Base-by-base conservation (phyloP, 2,113 vertebrate genomes). In the Hippolais icterina region DNA sequence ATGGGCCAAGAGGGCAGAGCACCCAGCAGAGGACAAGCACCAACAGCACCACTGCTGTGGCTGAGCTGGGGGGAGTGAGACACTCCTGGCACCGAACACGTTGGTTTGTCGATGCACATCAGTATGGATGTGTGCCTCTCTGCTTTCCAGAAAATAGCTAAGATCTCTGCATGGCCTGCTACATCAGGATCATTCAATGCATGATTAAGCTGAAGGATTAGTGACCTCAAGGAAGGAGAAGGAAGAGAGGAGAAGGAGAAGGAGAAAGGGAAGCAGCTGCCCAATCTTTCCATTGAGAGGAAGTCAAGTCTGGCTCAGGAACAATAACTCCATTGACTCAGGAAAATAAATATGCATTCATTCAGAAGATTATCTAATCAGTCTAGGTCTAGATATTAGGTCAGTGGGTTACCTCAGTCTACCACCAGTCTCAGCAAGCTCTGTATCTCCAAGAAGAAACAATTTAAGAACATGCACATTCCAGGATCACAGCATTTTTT, bases 301-400 rank as follows among this genome's bases (percentile, higher is more conserved):
- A 93, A 93, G 82, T 86, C 42, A 86, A 41, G 54, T 88, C 70
- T 78, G 81, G 53, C 75, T 85, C 42, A 46, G 19, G 59, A 37
- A 93, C 79, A 96, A 19, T 90, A 90, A 92, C 60, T 75, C 75
- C 60, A 89, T 79, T 90, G 72, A 92, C 44, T 83, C 15, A 49
- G 52, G 64, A 90, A 96, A 94, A 93, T 83, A 94, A 95, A 89
- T 57, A 95, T 64, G 53, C 85, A 64, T 81, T 94, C 54, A 96
- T 92, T 94, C 82, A 90, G 70, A 91, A 94, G 82, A 90, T 89
- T 95, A 91, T 92, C 90, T 96, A 83, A 85, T 88, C 95, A 77
- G 71, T 71, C 60, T 95, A 90, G 68, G 72, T 81, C 64, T 92
- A 86, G 68, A 56, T 94, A 89, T 82, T 94, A 89, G 76, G 72